Conservation (phyloP, 2,888 invertebrate species). For the Thumatha senex region DNA sequence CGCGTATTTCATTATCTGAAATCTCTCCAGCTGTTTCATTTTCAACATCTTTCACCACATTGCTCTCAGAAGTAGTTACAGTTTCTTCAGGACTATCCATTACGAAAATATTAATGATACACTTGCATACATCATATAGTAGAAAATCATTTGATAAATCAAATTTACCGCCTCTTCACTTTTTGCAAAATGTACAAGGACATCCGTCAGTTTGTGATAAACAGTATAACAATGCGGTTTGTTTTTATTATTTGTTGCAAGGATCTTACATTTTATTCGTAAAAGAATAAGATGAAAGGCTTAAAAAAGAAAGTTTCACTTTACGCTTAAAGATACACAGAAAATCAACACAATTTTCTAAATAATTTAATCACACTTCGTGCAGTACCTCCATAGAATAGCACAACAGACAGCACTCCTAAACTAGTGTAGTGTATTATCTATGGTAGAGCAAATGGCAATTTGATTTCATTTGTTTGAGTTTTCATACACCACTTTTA, state of each 20-base stretch:
- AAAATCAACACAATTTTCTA: slow-evolving; percentile 43
- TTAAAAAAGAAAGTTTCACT: slow-evolving; percentile 30
- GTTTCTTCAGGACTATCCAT: slow-evolving; percentile 75
- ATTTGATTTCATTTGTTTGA: slow-evolving; percentile 52
- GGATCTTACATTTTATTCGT: slow-evolving; percentile 17
- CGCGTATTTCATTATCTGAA: slow-evolving; percentile 59
- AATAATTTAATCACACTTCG: slow-evolving; percentile 40
- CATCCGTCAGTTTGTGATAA: slow-evolving; percentile 80
- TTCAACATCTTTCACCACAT: slow-evolving; percentile 49
- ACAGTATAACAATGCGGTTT: slow-evolving; percentile 76
- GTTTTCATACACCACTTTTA: slow-evolving; percentile 23
- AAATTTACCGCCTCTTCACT: slow-evolving; percentile 79
- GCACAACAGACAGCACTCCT: too few relatives aligned
- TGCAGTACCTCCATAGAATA: slow-evolving; percentile 45
- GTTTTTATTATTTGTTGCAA: slow-evolving; percentile 41
- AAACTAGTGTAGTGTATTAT: too few relatives aligned
- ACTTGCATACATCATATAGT: slow-evolving; percentile 52
- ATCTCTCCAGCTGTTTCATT: slow-evolving; percentile 59
- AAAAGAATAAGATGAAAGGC: slow-evolving; percentile 16
- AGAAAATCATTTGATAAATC: slow-evolving; percentile 55
- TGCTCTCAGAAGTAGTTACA: slow-evolving; percentile 30
- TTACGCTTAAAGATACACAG: slow-evolving; percentile 38
- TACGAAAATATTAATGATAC: slow-evolving; percentile 45
- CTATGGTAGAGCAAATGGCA: slow-evolving; percentile 58
- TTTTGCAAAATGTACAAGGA: slow-evolving; percentile 79